Percentiles rank a stretch among this genome's conserved stretches.
phyloP scores from a whole-genome alignment of 2,888 invertebrate genomes.

The Leptinotarsa peninsularis region DNA sequence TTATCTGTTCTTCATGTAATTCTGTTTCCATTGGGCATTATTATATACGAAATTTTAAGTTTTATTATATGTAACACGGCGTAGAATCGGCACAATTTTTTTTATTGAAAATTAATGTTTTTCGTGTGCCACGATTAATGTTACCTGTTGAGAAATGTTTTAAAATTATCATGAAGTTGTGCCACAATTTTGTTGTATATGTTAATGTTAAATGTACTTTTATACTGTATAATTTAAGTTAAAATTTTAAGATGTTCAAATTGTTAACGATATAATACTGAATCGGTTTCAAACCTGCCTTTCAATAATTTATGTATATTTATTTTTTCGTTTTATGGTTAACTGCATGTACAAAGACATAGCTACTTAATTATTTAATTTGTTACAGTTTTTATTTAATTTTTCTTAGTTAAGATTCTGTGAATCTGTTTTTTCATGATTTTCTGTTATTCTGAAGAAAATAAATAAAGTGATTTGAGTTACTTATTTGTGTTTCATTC shows the following conservation, averaged over 20 bases:
- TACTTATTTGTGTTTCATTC: neutral
- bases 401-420: conserved; percentile 57
- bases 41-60: conserved; percentile 35
- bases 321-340: conserved; percentile 59
- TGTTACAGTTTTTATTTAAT: conserved; percentile 61
- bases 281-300: conserved; percentile 51
- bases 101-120: conserved; percentile 28
- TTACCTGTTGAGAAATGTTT: conserved; percentile 53
- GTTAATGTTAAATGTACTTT: conserved; percentile 55
- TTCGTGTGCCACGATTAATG: conserved; percentile 52
- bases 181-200: conserved; percentile 53
- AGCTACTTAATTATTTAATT: conserved; percentile 62
- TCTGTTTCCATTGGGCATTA: conserved; percentile 51
- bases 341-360: conserved; percentile 63
- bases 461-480: conserved; percentile 55
- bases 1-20: conserved; percentile 50
- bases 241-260: conserved; percentile 50
- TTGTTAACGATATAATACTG: conserved; percentile 49
- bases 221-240: conserved; percentile 54
- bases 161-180: conserved; percentile 46
- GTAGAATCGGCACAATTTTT: conserved; percentile 25
- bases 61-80: conserved; percentile 35
- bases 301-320: conserved; percentile 58
- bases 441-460: conserved; percentile 56
- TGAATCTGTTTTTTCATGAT: conserved; percentile 57